Evolutionary conservation across 2,888 invertebrate species (phyloP), one percentile per base, ranked within the genome.

Genomic region (Merodon equestris): DNA sequence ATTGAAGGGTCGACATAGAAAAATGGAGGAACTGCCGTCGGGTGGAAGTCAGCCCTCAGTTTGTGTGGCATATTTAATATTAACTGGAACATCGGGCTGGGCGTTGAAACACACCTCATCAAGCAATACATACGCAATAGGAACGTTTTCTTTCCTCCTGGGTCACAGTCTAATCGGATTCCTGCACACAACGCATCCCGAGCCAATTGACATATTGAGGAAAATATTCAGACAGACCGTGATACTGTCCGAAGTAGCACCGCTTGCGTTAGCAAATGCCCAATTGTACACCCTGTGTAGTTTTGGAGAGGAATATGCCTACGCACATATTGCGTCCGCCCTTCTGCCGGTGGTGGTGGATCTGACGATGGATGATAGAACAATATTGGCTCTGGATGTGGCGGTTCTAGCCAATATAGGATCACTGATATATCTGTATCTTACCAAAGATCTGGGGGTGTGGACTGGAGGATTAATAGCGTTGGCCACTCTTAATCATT

Each of bases 401-500:
- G 18, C 75, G 12, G 13, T 82, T 1, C 34, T 82, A 1, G 82
- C 73, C 1, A 83, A 83, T 34, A 10, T 83, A 9, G 75, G 50
- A 12, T 81, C 83, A 1, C 13, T 83, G 47, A 0, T 76, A 1
- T 79, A 73, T 50, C 47, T 82, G 13, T 72, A 82, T 9, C 13
- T 83, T 0, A 50, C 10, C 0, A 70, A 79, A 12, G 82, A 83
- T n/a, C 75, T 70, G 9, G 66, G 82, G 7, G 54, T 51, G 9
- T 83, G 83, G 83, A 81, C 81, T 9, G 77, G 74, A 18, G 83
- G 83, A 9, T 45, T 83, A 34, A 63, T 81, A 12, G 82, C 83
- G 0, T 40, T 83, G 9, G 19, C 58, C 5, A 47, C 67, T 13
- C 19, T 83, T 9, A 83, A 83, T 64, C 82, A 83, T 40, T 82